Evolutionary conservation across 2,797 vertebrate genomes (phyloP).

Genomic region (Esox lucius): DNA sequence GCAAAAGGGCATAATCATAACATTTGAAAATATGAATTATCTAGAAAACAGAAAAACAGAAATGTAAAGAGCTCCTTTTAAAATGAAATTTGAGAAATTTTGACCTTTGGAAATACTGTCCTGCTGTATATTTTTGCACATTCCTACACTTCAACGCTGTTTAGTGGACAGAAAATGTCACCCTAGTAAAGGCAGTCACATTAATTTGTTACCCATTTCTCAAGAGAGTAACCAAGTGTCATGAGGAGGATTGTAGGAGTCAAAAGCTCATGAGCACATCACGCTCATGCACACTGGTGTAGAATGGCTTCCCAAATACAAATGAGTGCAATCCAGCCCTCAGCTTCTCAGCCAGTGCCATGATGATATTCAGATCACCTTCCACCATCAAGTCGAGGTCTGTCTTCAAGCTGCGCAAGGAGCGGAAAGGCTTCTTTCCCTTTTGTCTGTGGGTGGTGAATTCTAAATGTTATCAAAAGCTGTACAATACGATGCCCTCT

Average conservation of each 20-base stretch:
- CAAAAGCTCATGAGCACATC: conserved; percentile 93
- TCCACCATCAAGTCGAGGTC: conserved; percentile 92
- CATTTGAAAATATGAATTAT: too few species aligned
- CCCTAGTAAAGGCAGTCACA: neutral
- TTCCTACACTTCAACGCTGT: neutral
- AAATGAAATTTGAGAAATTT: neutral
- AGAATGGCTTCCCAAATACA: conserved; percentile 92
- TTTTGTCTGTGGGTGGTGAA: conserved; percentile 82
- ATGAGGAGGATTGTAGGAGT: conserved; percentile 29
- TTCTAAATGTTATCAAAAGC: neutral
- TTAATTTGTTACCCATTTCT: neutral
- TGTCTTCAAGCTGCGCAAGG: conserved; percentile 88
- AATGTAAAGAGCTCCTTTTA: neutral
- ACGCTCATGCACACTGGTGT: conserved; percentile 92
- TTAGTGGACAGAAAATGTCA: neutral
- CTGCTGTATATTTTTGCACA: neutral
- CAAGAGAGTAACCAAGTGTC: neutral
- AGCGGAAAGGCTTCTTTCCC: conserved; percentile 93
- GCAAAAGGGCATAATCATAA: too few species aligned
- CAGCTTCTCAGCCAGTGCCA: conserved; percentile 97
- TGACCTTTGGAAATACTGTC: neutral
- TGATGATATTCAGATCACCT: conserved; percentile 94
- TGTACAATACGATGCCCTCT: neutral
- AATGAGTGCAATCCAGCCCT: conserved; percentile 93
- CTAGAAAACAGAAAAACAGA: too few species aligned